These are phyloP conservation scores for Carterocephalus palaemon DNA, from an alignment of 2,888 invertebrate species.

Conservation along the genomic window DNA sequence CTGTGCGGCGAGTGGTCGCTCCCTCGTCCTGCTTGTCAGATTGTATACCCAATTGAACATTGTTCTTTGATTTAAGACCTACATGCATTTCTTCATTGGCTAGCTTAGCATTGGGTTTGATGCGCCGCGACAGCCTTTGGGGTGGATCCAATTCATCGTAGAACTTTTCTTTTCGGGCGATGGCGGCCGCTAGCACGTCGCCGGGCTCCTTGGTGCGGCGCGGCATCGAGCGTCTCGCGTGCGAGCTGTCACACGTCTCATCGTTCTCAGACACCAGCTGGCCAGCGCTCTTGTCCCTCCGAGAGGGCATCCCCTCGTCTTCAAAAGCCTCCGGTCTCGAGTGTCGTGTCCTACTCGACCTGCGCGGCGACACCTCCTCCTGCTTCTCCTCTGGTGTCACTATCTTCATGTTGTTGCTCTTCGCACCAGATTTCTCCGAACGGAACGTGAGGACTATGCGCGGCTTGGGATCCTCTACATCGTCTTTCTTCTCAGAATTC, in stretches of 20 bases:
- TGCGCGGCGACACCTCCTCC: constrained; percentile 57
- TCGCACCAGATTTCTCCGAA: constrained; percentile 78
- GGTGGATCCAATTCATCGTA: constrained; percentile 72
- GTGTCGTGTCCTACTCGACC: constrained; percentile 56
- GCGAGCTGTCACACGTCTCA: constrained; percentile 53
- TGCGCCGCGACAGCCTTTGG: constrained; percentile 69
- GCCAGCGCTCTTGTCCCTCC: constrained; percentile 28
- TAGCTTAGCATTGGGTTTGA: constrained; percentile 83
- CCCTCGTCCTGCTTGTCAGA: constrained; percentile 60
- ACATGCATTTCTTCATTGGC: constrained; percentile 81
- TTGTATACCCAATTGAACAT: constrained; percentile 69
- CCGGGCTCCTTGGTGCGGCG: constrained; percentile 80
- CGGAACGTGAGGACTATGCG: constrained; percentile 81
- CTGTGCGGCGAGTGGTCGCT: constrained; percentile 57
- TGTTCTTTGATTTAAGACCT: constrained; percentile 78
- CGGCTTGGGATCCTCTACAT: constrained; percentile 70
- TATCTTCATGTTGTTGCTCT: constrained; percentile 74
- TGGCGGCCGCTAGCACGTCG: constrained; percentile 83
- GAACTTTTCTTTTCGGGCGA: constrained; percentile 85
- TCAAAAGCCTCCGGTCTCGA: constrained; percentile 61
- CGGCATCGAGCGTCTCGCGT: constrained; percentile 81
- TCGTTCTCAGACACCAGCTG: constrained; percentile 61
- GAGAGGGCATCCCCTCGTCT: constrained; percentile 38
- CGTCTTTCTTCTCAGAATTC: constrained; percentile 49
- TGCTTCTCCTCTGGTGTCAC: constrained; percentile 68